Evolutionary conservation across 2,888 invertebrate species (phyloP).

Genomic region (Dorcus hopei): DNA sequence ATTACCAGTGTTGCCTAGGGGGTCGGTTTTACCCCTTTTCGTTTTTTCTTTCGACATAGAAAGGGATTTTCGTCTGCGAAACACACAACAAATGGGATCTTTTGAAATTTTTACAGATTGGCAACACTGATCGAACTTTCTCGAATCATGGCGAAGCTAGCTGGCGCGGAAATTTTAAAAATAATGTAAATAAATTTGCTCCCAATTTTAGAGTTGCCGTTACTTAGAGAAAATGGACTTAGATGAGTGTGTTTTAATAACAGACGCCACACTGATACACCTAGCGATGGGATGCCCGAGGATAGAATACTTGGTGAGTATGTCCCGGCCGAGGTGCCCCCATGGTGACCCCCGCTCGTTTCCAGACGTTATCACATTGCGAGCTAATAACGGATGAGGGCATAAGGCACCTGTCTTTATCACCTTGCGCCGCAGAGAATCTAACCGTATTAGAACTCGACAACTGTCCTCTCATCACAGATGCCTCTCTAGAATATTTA

Average conservation of each 20-base stretch:
- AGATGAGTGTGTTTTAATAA: conserved; percentile 96
- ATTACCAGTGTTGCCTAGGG: too few species aligned
- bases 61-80: too few species aligned
- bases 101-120: too few species aligned
- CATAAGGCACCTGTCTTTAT: conserved; percentile 88
- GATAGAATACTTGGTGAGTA: conserved; percentile 86
- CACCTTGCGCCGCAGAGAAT: conserved; percentile 92
- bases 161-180: too few species aligned
- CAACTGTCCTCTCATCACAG: conserved; percentile 98
- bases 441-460: conserved; percentile 93
- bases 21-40: too few species aligned
- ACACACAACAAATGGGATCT: too few species aligned
- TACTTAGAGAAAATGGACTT: conserved; percentile 95
- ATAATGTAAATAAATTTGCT: too few species aligned
- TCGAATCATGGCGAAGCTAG: too few species aligned
- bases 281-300: conserved; percentile 94
- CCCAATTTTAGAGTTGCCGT: conserved; percentile 75
- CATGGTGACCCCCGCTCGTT: neutral
- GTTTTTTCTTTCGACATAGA: too few species aligned
- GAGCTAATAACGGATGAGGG: conserved; percentile 98
- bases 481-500: conserved; percentile 92
- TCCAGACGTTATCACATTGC: conserved; percentile 95
- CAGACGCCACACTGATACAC: conserved; percentile 89
- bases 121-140: too few species aligned
- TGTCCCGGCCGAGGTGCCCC: neutral